Evolutionary conservation across 2,888 invertebrate species (phyloP), one percentile per base, ranked within the genome.

Genomic region (Synanthedon vespiformis): DNA sequence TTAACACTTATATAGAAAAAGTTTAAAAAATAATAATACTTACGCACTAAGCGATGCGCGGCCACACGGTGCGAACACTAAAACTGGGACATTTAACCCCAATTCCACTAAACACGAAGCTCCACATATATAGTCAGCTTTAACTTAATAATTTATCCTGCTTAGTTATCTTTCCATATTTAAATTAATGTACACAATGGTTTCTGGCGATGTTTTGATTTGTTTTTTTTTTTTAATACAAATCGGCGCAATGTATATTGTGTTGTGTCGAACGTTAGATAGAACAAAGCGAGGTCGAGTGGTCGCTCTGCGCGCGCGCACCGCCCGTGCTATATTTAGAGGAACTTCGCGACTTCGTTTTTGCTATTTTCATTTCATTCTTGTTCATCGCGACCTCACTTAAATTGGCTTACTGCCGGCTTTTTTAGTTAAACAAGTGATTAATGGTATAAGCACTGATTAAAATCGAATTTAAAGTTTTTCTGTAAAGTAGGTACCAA

Each of bases 311-410:
- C 61, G 61, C 61, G 64, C 61, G 58, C 63, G 68, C 67, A 63
- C 75, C 77, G 72, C 71, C 69, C 71, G 40, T 61, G 68, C 81
- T 87, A 87, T 79, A 81, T 85, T 83, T 87, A 87, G 86, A 75
- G 61, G 68, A 78, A 80, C 86, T 83, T 85, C 74, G 86, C 86
- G 83, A 85, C 81, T 80, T 68, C 63, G 70, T 72, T 79, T 79
- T 82, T 84, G 86, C 86, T 86, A 85, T 87, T 87, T 85, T 82
- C 77, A 86, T 80, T 83, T 81, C 77, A 80, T 80, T 83, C 79
- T 82, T 72, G 70, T 67, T 68, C 73, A 68, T 66, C 61, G 64
- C 74, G 72, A 76, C 71, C 74, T 72, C 76, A 72, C 77, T 72
- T 75, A 34, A 34, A 34, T 73, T 74, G 74, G 73, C 72, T 72